Conservation (phyloP, 2,888 invertebrate species). For the Ichneumon xanthorius region DNA sequence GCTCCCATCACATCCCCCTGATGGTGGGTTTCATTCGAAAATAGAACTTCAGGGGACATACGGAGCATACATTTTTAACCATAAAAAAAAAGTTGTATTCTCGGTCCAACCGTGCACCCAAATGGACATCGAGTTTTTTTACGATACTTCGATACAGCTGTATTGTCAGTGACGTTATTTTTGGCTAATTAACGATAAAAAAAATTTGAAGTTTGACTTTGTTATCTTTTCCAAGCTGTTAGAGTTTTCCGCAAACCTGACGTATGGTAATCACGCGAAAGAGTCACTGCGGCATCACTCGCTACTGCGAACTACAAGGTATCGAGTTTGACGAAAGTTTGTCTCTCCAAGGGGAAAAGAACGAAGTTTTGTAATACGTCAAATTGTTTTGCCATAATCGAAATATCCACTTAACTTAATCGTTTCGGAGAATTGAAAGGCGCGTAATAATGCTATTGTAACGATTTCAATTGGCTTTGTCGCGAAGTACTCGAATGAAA, state of each 20-base stretch:
- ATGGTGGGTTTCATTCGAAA: slow-evolving; percentile 81
- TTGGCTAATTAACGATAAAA: background rate
- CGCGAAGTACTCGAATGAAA: slow-evolving; percentile 13
- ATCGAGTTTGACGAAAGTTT: background rate
- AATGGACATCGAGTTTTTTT: background rate
- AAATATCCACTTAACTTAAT: background rate
- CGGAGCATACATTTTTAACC: slow-evolving; percentile 79
- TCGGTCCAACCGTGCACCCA: slow-evolving; percentile 14
- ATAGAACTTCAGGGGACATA: slow-evolving; percentile 81
- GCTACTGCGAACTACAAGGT: background rate
- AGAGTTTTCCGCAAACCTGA: too few species aligned
- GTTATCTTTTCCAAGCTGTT: background rate
- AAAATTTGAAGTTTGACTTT: too few species aligned
- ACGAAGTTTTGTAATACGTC: background rate
- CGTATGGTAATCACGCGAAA: too few species aligned
- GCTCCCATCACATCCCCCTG: slow-evolving; percentile 71
- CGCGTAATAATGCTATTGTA: slow-evolving; percentile 6
- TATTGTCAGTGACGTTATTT: background rate
- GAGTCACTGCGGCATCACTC: background rate
- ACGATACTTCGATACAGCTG: background rate
- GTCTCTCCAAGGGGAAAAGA: background rate
- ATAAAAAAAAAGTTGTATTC: slow-evolving; percentile 77
- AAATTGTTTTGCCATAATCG: background rate
- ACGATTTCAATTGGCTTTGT: slow-evolving; percentile 23
- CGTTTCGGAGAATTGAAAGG: background rate